phyloP scores from a whole-genome alignment of 2,113 vertebrate genomes.

The Irena cyanogastra region DNA sequence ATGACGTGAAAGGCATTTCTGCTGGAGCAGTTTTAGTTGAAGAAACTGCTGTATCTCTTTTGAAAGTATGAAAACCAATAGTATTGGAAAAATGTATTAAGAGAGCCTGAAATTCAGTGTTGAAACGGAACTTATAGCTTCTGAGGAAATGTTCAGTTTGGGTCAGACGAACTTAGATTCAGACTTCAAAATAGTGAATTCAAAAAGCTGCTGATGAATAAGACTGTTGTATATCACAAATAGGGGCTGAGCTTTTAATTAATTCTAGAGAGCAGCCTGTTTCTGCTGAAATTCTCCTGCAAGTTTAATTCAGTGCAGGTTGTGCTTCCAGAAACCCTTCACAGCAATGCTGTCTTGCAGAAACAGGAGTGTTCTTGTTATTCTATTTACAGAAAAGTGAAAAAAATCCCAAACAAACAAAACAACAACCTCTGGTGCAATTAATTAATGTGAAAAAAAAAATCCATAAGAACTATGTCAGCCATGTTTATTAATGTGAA shows the following conservation, averaged over 20 bases:
- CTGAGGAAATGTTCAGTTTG: not conserved
- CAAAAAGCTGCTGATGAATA: not conserved
- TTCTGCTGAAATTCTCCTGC: not conserved
- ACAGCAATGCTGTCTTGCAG: not conserved
- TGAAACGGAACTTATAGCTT: not conserved
- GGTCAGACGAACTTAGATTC: not conserved
- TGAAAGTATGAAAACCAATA: not conserved
- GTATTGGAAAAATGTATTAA: not conserved
- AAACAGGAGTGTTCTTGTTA: not conserved
- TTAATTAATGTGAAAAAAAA: no score
- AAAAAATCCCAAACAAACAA: not conserved
- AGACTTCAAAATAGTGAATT: not conserved
- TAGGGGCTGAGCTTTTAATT: not conserved
- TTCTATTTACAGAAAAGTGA: not conserved
- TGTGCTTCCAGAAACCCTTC: not conserved
- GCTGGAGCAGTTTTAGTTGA: not conserved
- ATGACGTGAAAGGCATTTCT: not conserved
- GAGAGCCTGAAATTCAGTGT: not conserved
- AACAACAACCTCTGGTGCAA: no score
- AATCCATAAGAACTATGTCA: no score
- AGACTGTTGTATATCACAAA: not conserved
- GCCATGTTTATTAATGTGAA: no score
- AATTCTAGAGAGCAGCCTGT: not conserved
- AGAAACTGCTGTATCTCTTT: not conserved
- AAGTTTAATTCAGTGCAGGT: not conserved